Conservation (phyloP, 1,140 invertebrate species). For the Scaptomyza graminum region DNA sequence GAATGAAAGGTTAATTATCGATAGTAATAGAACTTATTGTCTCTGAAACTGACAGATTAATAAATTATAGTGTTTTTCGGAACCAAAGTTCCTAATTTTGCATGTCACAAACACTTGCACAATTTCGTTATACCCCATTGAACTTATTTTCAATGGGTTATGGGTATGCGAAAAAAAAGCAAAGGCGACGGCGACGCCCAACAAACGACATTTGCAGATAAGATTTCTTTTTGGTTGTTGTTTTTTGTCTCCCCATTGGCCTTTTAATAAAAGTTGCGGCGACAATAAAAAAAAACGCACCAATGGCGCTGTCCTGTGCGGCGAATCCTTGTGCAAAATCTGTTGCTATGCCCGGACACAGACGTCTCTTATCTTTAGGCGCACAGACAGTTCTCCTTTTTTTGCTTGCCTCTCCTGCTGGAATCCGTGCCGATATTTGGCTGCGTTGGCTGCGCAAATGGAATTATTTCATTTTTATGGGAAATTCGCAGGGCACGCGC, state of each 20-base stretch:
- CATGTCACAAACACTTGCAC: too few species aligned
- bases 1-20: too few species aligned
- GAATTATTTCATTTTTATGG: constrained; percentile 78
- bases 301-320: constrained; percentile 17
- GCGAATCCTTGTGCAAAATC: constrained; percentile 45
- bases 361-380: constrained; percentile 62
- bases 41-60: too few species aligned
- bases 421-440: constrained; percentile 27
- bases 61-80: too few species aligned
- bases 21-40: too few species aligned
- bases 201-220: constrained; percentile 75
- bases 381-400: constrained; percentile 36
- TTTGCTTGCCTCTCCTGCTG: not conserved
- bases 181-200: constrained; percentile 24
- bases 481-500: constrained; percentile 56
- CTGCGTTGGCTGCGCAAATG: constrained; percentile 56
- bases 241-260: constrained; percentile 44
- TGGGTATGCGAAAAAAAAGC: not conserved
- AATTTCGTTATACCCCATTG: too few species aligned
- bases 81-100: too few species aligned
- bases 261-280: constrained; percentile 79
- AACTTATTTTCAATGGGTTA: not conserved
- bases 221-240: constrained; percentile 32
- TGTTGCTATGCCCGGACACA: constrained; percentile 57
- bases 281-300: constrained; percentile 69